Evolutionary conservation across 2,113 vertebrate genomes (phyloP).

Genomic region (Dasyprocta punctata): DNA sequence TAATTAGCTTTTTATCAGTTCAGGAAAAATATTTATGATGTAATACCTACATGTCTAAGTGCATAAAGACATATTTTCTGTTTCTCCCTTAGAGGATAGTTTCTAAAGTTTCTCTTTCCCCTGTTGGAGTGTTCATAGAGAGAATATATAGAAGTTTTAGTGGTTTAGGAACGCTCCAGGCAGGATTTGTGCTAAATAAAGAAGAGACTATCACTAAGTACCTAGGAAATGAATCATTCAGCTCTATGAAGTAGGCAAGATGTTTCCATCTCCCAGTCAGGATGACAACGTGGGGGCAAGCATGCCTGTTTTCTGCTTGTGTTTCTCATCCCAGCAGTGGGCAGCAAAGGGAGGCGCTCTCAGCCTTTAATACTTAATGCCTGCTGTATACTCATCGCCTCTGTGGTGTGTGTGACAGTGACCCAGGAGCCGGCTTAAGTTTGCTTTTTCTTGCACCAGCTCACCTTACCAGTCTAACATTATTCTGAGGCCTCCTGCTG

Average conservation of each 20-base stretch:
- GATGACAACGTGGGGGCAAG: neutral
- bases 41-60: neutral
- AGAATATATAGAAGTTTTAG: neutral
- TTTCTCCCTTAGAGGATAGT: slow-evolving; percentile 17
- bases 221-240: slow-evolving; percentile 25
- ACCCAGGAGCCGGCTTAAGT: neutral
- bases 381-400: neutral
- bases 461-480: neutral
- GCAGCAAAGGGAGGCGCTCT: neutral
- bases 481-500: neutral
- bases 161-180: slow-evolving; percentile 57
- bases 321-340: neutral
- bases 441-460: neutral
- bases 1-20: neutral
- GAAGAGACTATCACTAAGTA: slow-evolving; percentile 9
- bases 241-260: neutral
- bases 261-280: neutral
- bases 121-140: neutral
- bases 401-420: neutral
- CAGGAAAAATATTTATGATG: neutral
- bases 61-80: neutral
- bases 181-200: slow-evolving; percentile 68
- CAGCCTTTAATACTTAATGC: no score
- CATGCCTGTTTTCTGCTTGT: neutral
- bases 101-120: neutral